Base-by-base conservation (phyloP, 2,113 vertebrate genomes). In the Dicrurus megarhynchus region DNA sequence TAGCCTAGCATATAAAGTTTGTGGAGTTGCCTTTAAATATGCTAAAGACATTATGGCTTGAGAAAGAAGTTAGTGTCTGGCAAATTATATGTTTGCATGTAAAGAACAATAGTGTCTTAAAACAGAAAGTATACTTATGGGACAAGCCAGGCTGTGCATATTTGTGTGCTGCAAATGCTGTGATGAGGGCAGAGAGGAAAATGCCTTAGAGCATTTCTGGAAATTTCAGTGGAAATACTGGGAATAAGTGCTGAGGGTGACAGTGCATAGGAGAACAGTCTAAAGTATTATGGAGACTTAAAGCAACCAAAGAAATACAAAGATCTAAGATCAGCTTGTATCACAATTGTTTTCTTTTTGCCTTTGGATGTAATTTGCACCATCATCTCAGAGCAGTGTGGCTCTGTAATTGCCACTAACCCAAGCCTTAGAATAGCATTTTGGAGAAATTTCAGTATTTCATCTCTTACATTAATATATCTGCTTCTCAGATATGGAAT, bases 41-140 rank as follows among this genome's bases (percentile, higher is more conserved):
- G 87, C 89, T 94, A 65, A 91, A 94, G 90, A 70, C 79, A 83
- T 96, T 90, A 90, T 63, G 55, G 70, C 85, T 94, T 52, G 63
- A 91, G 82, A 86, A 94, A 90, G 46, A 95, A 96, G 91, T 74
- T 71, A 93, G 47, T 63, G 47, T 77, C 89, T 96, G 76, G 90
- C 50, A 93, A 96, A 94, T 94, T 53, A 53, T 30, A 75, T 57
- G 84, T 94, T 95, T 94, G 94, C 93, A 67, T 89, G 64, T 96
- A 64, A 93, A 91, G 87, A 92, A 94, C 91, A 95, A 87, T 87
- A 76, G 44, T 76, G 57, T 81, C 74, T 84, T 96, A 91, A 94
- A 95, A 24, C 69, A 76, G 33, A 75, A 92, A 82, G 74, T 61
- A n/a, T 65, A 57, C 50, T 95, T 87, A 56, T 24, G 42, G 81